Conservation (phyloP, 2,888 invertebrate genomes). For the Hydraecia micacea region DNA sequence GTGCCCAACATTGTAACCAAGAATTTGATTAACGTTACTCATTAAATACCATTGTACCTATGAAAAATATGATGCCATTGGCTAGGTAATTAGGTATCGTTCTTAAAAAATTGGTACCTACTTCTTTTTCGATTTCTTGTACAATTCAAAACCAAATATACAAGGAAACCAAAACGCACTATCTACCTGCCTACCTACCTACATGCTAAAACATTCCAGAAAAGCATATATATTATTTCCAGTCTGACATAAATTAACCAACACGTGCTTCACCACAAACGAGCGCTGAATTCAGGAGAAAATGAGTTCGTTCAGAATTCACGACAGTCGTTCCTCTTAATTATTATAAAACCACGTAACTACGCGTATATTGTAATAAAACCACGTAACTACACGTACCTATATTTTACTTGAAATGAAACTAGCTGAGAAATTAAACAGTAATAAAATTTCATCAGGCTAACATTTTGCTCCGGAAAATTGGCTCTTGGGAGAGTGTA, state of each 20-base stretch:
- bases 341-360: conserved; percentile 47
- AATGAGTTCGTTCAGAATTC: conserved; percentile 42
- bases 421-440: conserved; percentile 25
- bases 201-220: conserved; percentile 5
- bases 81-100: too few relatives aligned
- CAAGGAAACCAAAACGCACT: not conserved
- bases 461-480: not conserved
- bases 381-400: conserved; percentile 26
- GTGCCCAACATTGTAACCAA: not conserved
- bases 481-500: not conserved
- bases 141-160: not conserved
- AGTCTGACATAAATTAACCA: conserved; percentile 35
- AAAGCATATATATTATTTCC: conserved; percentile 15
- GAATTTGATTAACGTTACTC: not conserved
- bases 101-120: not conserved
- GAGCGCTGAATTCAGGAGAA: conserved; percentile 31
- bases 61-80: not conserved
- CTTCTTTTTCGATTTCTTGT: not conserved
- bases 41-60: not conserved
- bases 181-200: not conserved
- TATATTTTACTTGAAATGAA: conserved; percentile 39
- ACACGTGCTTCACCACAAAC: conserved; percentile 31
- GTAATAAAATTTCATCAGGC: conserved; percentile 2
- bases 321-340: conserved; percentile 48
- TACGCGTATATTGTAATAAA: conserved; percentile 37